Conservation (phyloP, 2,888 invertebrate genomes). For the Drosophila birchii region DNA sequence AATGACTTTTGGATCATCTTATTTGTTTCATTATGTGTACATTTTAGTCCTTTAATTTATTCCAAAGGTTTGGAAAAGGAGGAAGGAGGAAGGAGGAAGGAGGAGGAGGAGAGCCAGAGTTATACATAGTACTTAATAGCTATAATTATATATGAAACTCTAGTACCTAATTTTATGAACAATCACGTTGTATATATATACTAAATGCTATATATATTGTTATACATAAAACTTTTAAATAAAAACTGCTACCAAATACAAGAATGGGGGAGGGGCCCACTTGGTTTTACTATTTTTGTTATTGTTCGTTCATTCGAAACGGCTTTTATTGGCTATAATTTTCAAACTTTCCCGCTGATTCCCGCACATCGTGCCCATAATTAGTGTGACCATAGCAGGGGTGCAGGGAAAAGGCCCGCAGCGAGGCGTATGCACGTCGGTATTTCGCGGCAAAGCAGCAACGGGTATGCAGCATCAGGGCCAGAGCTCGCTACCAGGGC, state of each 20-base stretch:
- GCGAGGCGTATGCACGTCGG: not conserved
- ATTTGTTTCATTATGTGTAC: slow-evolving; percentile 71
- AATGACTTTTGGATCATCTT: slow-evolving; percentile 39
- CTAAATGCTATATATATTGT: slow-evolving; percentile 64
- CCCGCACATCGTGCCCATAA: too few relatives aligned
- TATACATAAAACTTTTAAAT: slow-evolving; percentile 75
- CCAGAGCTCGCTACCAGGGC: slow-evolving; percentile 5
- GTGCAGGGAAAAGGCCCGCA: not conserved
- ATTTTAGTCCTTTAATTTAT: slow-evolving; percentile 80
- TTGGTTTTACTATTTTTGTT: too few relatives aligned
- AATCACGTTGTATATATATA: slow-evolving; percentile 72
- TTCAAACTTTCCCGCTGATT: too few relatives aligned
- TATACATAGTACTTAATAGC: slow-evolving; percentile 75
- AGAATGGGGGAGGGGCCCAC: not conserved
- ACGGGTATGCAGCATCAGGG: slow-evolving; percentile 18
- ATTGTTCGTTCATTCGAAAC: too few relatives aligned
- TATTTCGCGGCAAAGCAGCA: not conserved
- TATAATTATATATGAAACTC: slow-evolving; percentile 68
- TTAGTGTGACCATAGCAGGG: not conserved
- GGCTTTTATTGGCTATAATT: too few relatives aligned
- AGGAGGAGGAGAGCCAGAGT: slow-evolving; percentile 23
- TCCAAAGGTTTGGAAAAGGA: slow-evolving; percentile 80
- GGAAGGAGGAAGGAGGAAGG: slow-evolving; percentile 1
- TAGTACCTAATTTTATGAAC: slow-evolving; percentile 73
- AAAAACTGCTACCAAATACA: slow-evolving; percentile 77